Evolutionary conservation across 2,113 vertebrate genomes (phyloP), one percentile per base, ranked within the genome.

Genomic region (Cynocephalus volans): DNA sequence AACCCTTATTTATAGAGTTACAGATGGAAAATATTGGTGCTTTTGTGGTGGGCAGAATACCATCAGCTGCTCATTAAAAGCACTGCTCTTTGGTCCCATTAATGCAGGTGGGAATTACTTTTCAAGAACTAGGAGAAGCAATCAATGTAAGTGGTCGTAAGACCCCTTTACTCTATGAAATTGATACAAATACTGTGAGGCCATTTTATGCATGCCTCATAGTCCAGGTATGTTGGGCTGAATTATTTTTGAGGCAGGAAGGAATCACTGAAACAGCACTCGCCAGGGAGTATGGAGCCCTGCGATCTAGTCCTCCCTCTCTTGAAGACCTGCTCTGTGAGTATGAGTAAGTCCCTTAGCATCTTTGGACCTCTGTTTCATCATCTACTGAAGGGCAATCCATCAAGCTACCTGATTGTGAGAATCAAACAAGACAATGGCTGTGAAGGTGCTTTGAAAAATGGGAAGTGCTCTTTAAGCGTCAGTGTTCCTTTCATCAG

Each of bases 101-200:
- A 95, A 81, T 95, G 95, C 60, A 90, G n/a, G 21, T 87, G 26
- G 54, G 41, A 84, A 95, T 88, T 90, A 83, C 77, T 95, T 90
- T 96, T 79, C 76, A 91, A 31, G 54, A 96, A 96, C 14, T 60
- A 88, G 14, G 58, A 88, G 83, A 86, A 80, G 13, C 11, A 82
- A 90, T 60, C 21, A 14, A 93, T 89, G 15, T 56, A 82, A 95
- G 36, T 60, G 36, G 48, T 88, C 36, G 28, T 95, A 93, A 96
- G 82, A 50, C n/a, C 10, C 21, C 45, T 97, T 86, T 96, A 17
- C 33, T 33, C 48, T 93, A 79, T 19, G 64, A 94, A 97, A 94
- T 56, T 96, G 72, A 88, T 76, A 67, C 17, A 91, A 79, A 90
- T 82, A 85, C 23, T 85, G 75, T 70, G 28, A 93, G 52, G 17